Evolutionary conservation across 2,888 invertebrate species (phyloP).

Genomic region (Yponomeuta cagnagella): DNA sequence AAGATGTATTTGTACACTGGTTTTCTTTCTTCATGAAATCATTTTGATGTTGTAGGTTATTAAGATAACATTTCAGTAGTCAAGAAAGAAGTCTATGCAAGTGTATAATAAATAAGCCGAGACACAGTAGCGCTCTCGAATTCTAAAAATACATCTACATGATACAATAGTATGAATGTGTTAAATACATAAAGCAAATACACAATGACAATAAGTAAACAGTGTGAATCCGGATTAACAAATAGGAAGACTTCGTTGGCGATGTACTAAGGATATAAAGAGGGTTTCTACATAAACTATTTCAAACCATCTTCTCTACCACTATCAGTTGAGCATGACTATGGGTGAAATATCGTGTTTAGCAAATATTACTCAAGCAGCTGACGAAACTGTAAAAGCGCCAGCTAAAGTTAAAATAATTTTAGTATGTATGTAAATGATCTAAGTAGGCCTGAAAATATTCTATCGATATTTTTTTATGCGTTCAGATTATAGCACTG

Average conservation of each 20-base stretch:
- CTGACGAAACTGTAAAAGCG: neutral
- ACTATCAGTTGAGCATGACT: neutral
- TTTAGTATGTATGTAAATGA: neutral
- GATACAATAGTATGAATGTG: slow-evolving; percentile 68
- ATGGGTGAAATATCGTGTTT: neutral
- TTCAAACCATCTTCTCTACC: neutral
- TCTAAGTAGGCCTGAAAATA: neutral
- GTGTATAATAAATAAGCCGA: slow-evolving; percentile 34
- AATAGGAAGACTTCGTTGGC: slow-evolving; percentile 16
- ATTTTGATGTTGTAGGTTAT: neutral
- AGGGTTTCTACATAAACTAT: neutral
- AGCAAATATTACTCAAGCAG: neutral
- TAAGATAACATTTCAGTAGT: slow-evolving; percentile 20
- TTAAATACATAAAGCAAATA: slow-evolving; percentile 47
- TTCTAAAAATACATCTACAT: slow-evolving; percentile 70
- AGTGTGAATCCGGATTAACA: slow-evolving; percentile 56
- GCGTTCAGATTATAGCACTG: neutral
- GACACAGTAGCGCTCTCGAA: slow-evolving; percentile 52
- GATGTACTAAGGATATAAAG: neutral
- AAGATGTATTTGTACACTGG: neutral
- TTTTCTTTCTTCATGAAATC: slow-evolving; percentile 11
- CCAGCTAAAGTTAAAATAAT: no score
- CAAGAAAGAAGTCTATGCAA: slow-evolving; percentile 17
- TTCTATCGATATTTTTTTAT: slow-evolving; percentile 8
- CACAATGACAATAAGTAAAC: slow-evolving; percentile 57